A percentile compares a stretch with the other conserved stretches of the same genome.
Evolutionary conservation across 2,888 invertebrate genomes (phyloP).

Genomic region (Agrochola macilenta): DNA sequence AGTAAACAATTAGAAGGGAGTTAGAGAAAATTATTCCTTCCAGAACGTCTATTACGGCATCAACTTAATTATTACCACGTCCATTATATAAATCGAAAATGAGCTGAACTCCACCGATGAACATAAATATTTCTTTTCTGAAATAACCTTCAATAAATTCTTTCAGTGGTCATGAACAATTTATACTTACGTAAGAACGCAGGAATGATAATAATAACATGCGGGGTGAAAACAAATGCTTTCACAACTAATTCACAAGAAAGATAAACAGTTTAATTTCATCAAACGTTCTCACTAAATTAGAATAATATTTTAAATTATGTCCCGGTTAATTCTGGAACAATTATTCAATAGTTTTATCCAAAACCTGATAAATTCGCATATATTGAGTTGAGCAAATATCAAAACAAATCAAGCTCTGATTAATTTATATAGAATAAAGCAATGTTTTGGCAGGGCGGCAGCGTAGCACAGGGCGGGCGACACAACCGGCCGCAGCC

Average conservation of each 20-base stretch:
- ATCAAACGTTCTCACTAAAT: constrained; percentile 72
- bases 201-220: constrained; percentile 53
- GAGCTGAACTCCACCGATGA: constrained; percentile 15
- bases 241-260: constrained; percentile 66
- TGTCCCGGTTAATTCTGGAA: constrained; percentile 28
- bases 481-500: constrained; percentile 86
- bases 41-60: neutral
- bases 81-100: constrained; percentile 21
- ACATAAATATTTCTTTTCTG: constrained; percentile 29
- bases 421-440: constrained; percentile 66
- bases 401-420: constrained; percentile 61
- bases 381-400: constrained; percentile 54
- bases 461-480: constrained; percentile 80
- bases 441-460: constrained; percentile 79
- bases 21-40: neutral
- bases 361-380: constrained; percentile 35
- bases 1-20: neutral
- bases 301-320: constrained; percentile 66
- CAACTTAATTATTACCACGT: constrained; percentile 1
- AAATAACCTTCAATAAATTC: constrained; percentile 39
- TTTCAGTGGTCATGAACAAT: constrained; percentile 23
- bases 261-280: constrained; percentile 72
- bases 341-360: constrained; percentile 30
- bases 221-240: constrained; percentile 50
- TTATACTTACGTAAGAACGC: constrained; percentile 75